Evolutionary conservation across 1,140 invertebrate genomes (phyloP).

Genomic region (Drosophila littoralis): DNA sequence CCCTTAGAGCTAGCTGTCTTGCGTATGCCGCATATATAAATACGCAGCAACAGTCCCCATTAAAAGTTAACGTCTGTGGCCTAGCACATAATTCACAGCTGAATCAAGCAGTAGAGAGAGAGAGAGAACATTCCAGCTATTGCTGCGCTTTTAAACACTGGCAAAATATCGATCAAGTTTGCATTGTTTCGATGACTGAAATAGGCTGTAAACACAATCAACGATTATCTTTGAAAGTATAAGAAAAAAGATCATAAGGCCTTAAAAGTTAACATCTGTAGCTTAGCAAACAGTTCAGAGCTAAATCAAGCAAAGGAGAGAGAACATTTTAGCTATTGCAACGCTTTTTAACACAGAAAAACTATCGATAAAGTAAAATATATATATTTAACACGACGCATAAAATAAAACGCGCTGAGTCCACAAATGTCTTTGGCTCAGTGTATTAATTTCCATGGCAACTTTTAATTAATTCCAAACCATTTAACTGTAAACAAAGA

Average conservation of each 20-base stretch:
- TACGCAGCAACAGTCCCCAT: conserved; percentile 47
- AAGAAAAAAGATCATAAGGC: too few relatives aligned
- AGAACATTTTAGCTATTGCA: background rate
- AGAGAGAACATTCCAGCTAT: background rate
- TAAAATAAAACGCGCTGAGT: background rate
- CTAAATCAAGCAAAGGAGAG: background rate
- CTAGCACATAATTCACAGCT: conserved; percentile 31
- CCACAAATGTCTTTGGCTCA: conserved; percentile 21
- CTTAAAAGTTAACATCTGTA: conserved; percentile 59
- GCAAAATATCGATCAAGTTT: background rate
- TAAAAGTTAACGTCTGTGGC: conserved; percentile 63
- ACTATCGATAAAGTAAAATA: background rate
- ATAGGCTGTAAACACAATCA: too few relatives aligned
- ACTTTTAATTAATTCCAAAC: conserved; percentile 57
- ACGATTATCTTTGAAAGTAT: too few relatives aligned
- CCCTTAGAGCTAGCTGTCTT: conserved; percentile 10
- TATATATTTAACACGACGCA: background rate
- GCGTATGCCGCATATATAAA: conserved; percentile 19
- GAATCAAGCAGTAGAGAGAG: background rate
- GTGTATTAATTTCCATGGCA: conserved; percentile 44
- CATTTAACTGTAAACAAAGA: conserved; percentile 60
- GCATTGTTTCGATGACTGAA: too few relatives aligned
- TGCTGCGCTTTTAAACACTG: background rate
- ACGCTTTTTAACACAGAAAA: background rate
- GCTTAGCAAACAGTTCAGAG: conserved; percentile 29